These are phyloP conservation scores for Oreohelix idahoensis DNA, from an alignment of 1,140 invertebrate genomes.

Conservation along the genomic window DNA sequence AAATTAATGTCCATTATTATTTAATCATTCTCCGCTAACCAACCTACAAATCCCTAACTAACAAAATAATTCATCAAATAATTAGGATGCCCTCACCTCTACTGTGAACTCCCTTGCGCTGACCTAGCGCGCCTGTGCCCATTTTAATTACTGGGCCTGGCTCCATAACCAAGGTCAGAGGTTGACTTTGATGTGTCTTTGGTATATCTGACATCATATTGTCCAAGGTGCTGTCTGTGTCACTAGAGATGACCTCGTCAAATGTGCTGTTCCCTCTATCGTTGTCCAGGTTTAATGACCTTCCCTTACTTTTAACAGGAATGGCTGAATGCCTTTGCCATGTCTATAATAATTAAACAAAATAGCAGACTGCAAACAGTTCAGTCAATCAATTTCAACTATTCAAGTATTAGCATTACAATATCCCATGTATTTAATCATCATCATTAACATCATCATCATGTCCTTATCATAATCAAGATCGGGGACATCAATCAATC, in stretches of 20 bases:
- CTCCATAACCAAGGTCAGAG: slow-evolving; percentile 30
- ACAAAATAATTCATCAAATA: neutral
- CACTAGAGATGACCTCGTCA: neutral
- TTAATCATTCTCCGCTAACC: too few species aligned
- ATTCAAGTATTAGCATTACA: too few species aligned
- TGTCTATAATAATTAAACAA: slow-evolving; percentile 17
- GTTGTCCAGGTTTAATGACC: neutral
- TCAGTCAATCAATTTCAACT: too few species aligned
- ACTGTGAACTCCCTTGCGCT: slow-evolving; percentile 1
- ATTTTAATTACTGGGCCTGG: slow-evolving; percentile 46
- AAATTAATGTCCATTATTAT: too few species aligned
- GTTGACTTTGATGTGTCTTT: neutral
- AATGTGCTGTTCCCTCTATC: neutral
- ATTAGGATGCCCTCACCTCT: neutral
- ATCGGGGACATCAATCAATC: too few species aligned
- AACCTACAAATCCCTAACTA: too few species aligned
- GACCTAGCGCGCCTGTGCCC: slow-evolving; percentile 38
- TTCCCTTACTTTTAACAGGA: neutral
- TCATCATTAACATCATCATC: too few species aligned
- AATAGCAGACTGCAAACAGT: too few species aligned
- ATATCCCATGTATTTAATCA: too few species aligned
- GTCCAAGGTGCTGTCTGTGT: slow-evolving; percentile 10
- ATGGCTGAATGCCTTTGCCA: slow-evolving; percentile 16
- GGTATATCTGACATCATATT: neutral
- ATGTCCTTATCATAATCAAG: too few species aligned